Conservation (phyloP, 2,113 vertebrate genomes). For the Nanger granti region DNA sequence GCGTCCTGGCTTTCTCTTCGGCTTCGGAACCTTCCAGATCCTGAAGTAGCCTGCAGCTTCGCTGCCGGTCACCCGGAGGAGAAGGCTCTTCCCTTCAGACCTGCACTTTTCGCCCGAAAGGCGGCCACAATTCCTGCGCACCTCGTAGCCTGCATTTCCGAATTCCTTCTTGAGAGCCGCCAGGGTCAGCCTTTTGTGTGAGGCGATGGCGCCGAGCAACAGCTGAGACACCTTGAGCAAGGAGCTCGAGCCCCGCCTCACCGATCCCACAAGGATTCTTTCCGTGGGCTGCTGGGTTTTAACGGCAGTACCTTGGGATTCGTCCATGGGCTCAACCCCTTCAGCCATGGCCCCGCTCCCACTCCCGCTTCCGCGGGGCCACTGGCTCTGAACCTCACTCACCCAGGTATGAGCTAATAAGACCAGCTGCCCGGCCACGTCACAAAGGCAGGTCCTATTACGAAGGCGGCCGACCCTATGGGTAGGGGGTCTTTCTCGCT, state of each 20-base stretch:
- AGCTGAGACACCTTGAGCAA: slow-evolving; percentile 58
- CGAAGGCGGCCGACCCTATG: background rate
- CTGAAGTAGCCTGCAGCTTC: background rate
- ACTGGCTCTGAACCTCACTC: background rate
- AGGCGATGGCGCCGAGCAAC: slow-evolving; percentile 35
- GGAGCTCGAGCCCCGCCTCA: rapidly evolving
- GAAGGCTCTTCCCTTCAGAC: background rate
- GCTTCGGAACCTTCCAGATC: slow-evolving; percentile 35
- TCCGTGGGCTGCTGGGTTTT: background rate
- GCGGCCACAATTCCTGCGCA: background rate
- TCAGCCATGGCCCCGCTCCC: slow-evolving; percentile 26
- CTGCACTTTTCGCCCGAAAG: rapidly evolving
- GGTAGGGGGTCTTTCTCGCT: background rate
- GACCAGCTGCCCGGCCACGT: background rate
- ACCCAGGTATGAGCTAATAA: rapidly evolving
- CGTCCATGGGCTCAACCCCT: background rate
- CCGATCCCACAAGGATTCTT: rapidly evolving
- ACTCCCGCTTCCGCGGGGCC: background rate
- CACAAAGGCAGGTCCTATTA: slow-evolving; percentile 19
- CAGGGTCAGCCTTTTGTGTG: slow-evolving; percentile 38
- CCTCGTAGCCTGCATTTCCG: slow-evolving; percentile 36
- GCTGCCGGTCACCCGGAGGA: slow-evolving; percentile 52
- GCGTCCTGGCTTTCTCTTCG: background rate
- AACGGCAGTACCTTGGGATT: background rate
- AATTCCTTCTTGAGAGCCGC: slow-evolving; percentile 12